Evolutionary conservation across 1,140 invertebrate species (phyloP), one percentile per base, ranked within the genome.

Genomic region (Campoletis sonorensis): DNA sequence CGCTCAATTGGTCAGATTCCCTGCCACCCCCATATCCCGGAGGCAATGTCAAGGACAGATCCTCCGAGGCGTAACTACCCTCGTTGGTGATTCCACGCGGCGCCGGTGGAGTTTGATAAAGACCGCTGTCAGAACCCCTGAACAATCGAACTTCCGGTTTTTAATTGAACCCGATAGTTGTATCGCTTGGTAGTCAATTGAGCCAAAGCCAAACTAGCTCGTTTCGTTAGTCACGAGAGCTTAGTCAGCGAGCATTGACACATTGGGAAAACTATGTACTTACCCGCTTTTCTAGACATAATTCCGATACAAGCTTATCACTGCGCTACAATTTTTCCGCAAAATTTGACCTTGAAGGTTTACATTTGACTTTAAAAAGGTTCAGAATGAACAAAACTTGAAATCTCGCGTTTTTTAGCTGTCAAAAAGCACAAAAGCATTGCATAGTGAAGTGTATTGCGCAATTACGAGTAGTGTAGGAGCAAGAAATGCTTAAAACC

Each of bases 101-200:
- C 33, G 91, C 91, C 70, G 93, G 92, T 64, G 93, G 93, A 75
- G 92, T 92, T 86, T 94, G 93, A 83, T 93, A 94, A 21, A 94
- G 85, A 76, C 94, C 93, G 82, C 92, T 93, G 82, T 94, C 93
- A 30, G 93, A 94, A 67, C 92, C 92, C 90, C 93, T 94, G 87
- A 82, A 81, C 85, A 89, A 91, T 81, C 51, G 83, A 84, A 80
- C 76, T 54, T 68, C 40, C n/a, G 73, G 23, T 79, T 79, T 58
- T 68, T 67, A 79, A 45, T 79, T 70, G 21, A 71, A 71, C 45
- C 18, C 8, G 23, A 3, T 64, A 15, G 30, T 18, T 18, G 27
- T 21, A 80, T 75, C 27, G 51, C 1, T 37, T 67, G 40, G 26
- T 15, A 4, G 0, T 51, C 45, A 49, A 3, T 64, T 26, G 51